phyloP scores from a whole-genome alignment of 2,888 invertebrate species.

The Ichneumoninae sp. region DNA sequence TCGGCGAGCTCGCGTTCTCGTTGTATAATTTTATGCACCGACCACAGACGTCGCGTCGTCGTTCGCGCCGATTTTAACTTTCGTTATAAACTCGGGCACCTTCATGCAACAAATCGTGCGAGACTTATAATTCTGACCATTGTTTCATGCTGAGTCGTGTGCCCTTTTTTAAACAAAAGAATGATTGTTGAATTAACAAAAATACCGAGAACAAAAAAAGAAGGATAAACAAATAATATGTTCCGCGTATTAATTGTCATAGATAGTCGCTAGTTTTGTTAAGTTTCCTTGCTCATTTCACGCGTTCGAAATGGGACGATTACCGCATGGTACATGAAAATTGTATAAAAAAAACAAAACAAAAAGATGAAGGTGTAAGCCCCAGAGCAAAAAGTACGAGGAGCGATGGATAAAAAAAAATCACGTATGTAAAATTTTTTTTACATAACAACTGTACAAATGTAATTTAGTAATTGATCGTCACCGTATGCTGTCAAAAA shows the following conservation, averaged over 20 bases:
- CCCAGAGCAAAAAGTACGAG: slow-evolving; percentile 20
- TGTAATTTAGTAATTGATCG: slow-evolving; percentile 78
- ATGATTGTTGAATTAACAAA: slow-evolving; percentile 24
- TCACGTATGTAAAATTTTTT: slow-evolving; percentile 76
- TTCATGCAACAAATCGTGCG: not conserved
- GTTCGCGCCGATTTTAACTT: slow-evolving; percentile 5
- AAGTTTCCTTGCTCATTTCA: slow-evolving; percentile 51
- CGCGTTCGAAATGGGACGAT: slow-evolving; percentile 40
- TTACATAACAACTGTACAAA: slow-evolving; percentile 79
- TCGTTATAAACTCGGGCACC: slow-evolving; percentile 6
- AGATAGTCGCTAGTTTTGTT: slow-evolving; percentile 54
- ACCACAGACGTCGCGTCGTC: slow-evolving; percentile 13
- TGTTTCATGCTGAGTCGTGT: slow-evolving; percentile 38
- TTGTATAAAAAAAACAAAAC: slow-evolving; percentile 29
- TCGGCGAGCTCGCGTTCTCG: not conserved
- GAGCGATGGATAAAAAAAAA: slow-evolving; percentile 68
- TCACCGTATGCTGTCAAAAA: slow-evolving; percentile 73
- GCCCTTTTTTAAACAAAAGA: slow-evolving; percentile 10
- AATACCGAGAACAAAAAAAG: not conserved
- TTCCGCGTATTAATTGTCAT: slow-evolving; percentile 48
- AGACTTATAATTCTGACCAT: slow-evolving; percentile 5
- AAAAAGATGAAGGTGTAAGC: slow-evolving; percentile 15
- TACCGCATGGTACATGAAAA: slow-evolving; percentile 5
- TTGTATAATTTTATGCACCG: slow-evolving; percentile 21
- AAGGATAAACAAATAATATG: slow-evolving; percentile 37